Evolutionary conservation across 1,140 invertebrate genomes (phyloP).

Genomic region (Hylyphantes graminicola): DNA sequence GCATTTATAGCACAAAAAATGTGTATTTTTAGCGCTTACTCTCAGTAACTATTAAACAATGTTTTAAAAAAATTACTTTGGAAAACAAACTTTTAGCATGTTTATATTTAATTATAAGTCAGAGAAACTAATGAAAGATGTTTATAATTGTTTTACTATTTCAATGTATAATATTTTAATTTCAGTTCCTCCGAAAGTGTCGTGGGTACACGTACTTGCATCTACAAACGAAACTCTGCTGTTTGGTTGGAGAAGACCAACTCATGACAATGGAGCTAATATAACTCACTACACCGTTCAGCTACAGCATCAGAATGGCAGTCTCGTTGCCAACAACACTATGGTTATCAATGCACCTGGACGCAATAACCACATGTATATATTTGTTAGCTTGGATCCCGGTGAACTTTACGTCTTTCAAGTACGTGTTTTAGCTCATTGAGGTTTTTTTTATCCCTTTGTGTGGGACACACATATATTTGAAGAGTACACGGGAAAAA

Average conservation of each 20-base stretch:
- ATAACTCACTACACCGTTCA: slow-evolving; percentile 61
- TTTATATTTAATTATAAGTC: too few relatives aligned
- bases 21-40: too few relatives aligned
- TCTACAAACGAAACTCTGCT: slow-evolving; percentile 62
- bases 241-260: slow-evolving; percentile 62
- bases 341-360: slow-evolving; percentile 45
- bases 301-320: slow-evolving; percentile 58
- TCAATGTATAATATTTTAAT: background rate
- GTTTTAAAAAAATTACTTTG: too few relatives aligned
- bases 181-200: slow-evolving; percentile 63
- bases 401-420: slow-evolving; percentile 61
- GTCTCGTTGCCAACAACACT: slow-evolving; percentile 49
- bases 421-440: slow-evolving; percentile 19
- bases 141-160: too few relatives aligned
- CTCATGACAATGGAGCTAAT: slow-evolving; percentile 61
- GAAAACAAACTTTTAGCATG: too few relatives aligned
- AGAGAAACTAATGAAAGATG: too few relatives aligned
- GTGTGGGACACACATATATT: too few relatives aligned
- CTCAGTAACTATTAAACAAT: too few relatives aligned
- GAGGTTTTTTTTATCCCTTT: too few relatives aligned
- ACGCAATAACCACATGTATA: slow-evolving; percentile 61
- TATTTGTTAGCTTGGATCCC: slow-evolving; percentile 59
- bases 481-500: too few relatives aligned
- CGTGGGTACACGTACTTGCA: slow-evolving; percentile 61
- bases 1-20: too few relatives aligned